Percentiles rank a stretch among this genome's conserved stretches.
Conservation (phyloP, 2,888 invertebrate species). For the Agrochola lota region DNA sequence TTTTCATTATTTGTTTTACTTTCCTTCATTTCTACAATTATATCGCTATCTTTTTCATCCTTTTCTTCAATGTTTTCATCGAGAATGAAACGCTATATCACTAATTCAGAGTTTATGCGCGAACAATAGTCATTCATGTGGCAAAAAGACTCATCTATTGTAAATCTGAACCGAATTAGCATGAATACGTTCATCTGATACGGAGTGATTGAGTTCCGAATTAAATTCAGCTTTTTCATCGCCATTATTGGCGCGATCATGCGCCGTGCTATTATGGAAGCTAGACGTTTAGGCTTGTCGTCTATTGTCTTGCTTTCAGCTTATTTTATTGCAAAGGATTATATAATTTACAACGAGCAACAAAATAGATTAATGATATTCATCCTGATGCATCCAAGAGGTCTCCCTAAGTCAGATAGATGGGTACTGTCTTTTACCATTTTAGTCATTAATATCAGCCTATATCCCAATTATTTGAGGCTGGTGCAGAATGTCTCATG, state of each 20-base stretch:
- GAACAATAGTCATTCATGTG: too few relatives aligned
- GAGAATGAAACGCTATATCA: neutral
- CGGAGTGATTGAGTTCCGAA: constrained; percentile 29
- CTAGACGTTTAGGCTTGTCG: neutral
- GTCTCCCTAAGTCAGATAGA: neutral
- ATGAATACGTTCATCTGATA: constrained; percentile 10
- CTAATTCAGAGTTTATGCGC: neutral
- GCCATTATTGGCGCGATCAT: constrained; percentile 3
- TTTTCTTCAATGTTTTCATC: neutral
- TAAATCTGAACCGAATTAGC: constrained; percentile 9
- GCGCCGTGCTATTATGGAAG: neutral
- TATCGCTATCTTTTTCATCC: neutral
- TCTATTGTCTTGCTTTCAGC: neutral
- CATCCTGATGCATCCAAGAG: neutral
- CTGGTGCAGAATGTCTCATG: neutral
- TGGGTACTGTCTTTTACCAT: neutral
- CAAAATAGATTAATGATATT: neutral
- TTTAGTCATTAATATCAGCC: neutral
- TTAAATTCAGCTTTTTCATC: constrained; percentile 5
- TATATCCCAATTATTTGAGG: neutral
- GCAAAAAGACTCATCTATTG: constrained; percentile 7
- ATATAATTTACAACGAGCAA: neutral
- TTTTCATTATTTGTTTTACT: constrained; percentile 29
- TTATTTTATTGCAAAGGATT: neutral
- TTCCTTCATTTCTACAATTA: constrained; percentile 3